phyloP scores from a whole-genome alignment of 2,797 vertebrate species.

The Hippocampus kuda region DNA sequence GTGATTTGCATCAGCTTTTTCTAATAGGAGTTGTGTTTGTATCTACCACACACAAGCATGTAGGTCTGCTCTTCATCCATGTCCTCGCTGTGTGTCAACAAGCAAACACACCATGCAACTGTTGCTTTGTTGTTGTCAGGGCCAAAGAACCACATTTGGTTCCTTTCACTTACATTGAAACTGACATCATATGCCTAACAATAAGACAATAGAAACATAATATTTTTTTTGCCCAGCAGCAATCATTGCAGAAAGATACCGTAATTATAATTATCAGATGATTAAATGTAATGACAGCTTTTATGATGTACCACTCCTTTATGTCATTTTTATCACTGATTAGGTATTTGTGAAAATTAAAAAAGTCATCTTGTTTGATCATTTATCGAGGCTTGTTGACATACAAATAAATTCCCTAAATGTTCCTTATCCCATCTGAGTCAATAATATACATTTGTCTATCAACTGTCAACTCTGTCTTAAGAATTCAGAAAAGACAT shows the following conservation, averaged over 20 bases:
- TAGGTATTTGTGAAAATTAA: too few relatives aligned
- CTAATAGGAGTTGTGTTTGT: not conserved
- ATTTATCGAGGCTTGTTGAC: too few relatives aligned
- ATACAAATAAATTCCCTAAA: too few relatives aligned
- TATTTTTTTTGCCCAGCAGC: not conserved
- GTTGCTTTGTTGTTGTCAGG: not conserved
- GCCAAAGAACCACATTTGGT: not conserved
- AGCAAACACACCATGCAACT: not conserved
- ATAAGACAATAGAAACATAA: not conserved
- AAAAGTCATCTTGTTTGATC: too few relatives aligned
- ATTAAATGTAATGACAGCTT: not conserved
- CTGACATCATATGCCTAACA: not conserved
- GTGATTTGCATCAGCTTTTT: not conserved
- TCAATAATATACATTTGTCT: too few relatives aligned
- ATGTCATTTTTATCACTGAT: too few relatives aligned
- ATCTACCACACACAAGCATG: not conserved
- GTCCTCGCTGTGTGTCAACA: not conserved
- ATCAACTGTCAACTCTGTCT: not conserved
- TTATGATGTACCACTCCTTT: too few relatives aligned
- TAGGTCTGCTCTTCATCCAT: not conserved
- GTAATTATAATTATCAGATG: not conserved
- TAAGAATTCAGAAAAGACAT: not conserved
- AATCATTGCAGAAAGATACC: not conserved
- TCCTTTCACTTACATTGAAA: not conserved
- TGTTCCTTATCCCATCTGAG: too few relatives aligned